Evolutionary conservation across 2,113 vertebrate genomes (phyloP).

Genomic region (Galemys pyrenaicus): DNA sequence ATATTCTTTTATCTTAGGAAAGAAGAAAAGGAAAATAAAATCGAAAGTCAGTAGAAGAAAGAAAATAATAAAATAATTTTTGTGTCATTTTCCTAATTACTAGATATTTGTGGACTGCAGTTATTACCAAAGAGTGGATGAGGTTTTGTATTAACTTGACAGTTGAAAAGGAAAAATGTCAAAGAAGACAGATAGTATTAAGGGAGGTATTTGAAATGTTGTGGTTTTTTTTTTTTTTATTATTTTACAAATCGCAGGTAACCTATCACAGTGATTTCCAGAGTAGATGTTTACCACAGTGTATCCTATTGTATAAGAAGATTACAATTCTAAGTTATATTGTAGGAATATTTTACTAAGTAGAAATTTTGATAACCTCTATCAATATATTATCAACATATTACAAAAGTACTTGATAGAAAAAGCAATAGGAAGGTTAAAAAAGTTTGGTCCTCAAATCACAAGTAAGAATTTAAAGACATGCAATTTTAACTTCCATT

Average conservation of each 20-base stretch:
- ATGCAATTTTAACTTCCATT: slow-evolving; percentile 12
- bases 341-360: background rate
- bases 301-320: background rate
- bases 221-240: background rate
- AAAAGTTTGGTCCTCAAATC: background rate
- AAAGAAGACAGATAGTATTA: background rate
- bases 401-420: background rate
- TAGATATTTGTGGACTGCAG: background rate
- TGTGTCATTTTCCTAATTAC: background rate
- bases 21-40: background rate
- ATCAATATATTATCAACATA: slow-evolving; percentile 7
- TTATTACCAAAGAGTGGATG: background rate
- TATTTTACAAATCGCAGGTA: background rate
- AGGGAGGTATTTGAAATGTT: background rate
- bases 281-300: background rate
- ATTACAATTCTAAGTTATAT: background rate
- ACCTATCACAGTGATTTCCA: background rate
- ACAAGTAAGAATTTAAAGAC: slow-evolving; percentile 40
- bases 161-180: background rate
- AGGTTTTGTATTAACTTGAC: background rate
- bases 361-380: background rate
- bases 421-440: background rate
- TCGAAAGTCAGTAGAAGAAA: no score
- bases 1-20: background rate
- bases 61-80: no score